Evolutionary conservation across 2,888 invertebrate genomes (phyloP), one percentile per base, ranked within the genome.

Genomic region (Octonoba sinensis): DNA sequence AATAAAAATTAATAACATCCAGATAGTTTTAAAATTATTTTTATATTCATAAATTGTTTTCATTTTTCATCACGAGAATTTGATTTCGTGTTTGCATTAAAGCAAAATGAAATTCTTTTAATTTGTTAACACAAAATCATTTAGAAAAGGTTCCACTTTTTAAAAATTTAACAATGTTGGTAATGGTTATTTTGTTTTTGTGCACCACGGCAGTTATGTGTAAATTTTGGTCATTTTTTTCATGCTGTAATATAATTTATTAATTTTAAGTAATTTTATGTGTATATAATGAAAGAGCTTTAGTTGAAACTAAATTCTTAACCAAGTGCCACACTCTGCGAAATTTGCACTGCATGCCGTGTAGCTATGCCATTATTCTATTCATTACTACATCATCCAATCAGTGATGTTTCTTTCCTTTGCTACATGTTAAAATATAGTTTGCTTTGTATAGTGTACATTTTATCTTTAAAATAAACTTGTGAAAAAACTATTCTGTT

Each of bases 371-470:
- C 79, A 72, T 66, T 36, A 60, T 51, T 64, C 20, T 36, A 47
- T 67, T 71, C 71, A 62, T 71, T 73, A 24, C 51, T 72, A 27
- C 27, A 70, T 72, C 78, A 78, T 78, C 65, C 22, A 73, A 79
- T 67, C 72, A 54, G 51, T 72, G 51, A 73, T 62, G 54, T 79
- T 77, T 46, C 44, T 65, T 79, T 73, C 24, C 54, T 72, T 71
- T 78, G 73, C 79, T 79, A 73, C 70, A 70, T 75, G 75, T 82
- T 49, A 72, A 64, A 77, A 71, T 62, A 15, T 56, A 72, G 70
- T 82, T 82, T 82, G 82, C 82, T 83, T 49, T 83, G 83, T 83
- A 83, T 83, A 83, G 83, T 83, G 83, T 83, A 83, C 77, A 83
- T 83, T 83, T 76, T 75, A 66, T 77, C 72, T 69, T 22, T 56